Base-by-base conservation (phyloP, 2,888 invertebrate genomes). In the Lithophane semibrunnea region DNA sequence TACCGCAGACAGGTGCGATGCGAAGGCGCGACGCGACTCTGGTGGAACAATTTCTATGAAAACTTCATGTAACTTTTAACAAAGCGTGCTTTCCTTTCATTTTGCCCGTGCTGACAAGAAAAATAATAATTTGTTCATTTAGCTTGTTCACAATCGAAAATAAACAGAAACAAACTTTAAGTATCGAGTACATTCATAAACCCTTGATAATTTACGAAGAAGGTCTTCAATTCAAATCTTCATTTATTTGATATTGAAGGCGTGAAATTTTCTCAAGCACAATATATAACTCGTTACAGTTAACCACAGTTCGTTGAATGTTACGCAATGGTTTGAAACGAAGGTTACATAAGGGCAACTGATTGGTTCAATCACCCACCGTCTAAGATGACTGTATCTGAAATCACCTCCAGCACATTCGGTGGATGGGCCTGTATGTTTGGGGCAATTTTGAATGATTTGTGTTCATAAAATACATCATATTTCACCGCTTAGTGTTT, bases 311-410 rank as follows among this genome's bases (percentile, higher is more conserved):
- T 64, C 44, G 9, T 9, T 49, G 24, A 73, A 75, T 74, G 47
- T 42, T 52, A 56, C 80, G 56, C 54, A 65, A 37, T 56, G 64
- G n/a, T 37, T 64, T 58, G 58, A 63, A 42, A 49, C 1, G 12
- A 67, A 77, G 77, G 81, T 72, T 66, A 71, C 21, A 37, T 44
- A 44, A 71, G 67, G 42, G 21, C n/a, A 44, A 64, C 56, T 37
- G 47, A 80, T 74, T 69, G 72, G 64, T 77, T 74, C 79, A 86
- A 67, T 77, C 58, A 87, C 70, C 70, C 49, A 54, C 4, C n/a
- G 61, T 80, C 67, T 58, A 64, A 61, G n/a, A 74, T 5, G 37
- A 37, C 37, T 37, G 37, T 4, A 37, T 37, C 37, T 37, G 37
- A 37, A 5, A 37, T 37, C 37, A 37, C 5, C 37, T 37, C 37